Percentiles rank a stretch among this genome's conserved stretches.
phyloP scores from a whole-genome alignment of 2,113 vertebrate species.

The Mungos mungo region DNA sequence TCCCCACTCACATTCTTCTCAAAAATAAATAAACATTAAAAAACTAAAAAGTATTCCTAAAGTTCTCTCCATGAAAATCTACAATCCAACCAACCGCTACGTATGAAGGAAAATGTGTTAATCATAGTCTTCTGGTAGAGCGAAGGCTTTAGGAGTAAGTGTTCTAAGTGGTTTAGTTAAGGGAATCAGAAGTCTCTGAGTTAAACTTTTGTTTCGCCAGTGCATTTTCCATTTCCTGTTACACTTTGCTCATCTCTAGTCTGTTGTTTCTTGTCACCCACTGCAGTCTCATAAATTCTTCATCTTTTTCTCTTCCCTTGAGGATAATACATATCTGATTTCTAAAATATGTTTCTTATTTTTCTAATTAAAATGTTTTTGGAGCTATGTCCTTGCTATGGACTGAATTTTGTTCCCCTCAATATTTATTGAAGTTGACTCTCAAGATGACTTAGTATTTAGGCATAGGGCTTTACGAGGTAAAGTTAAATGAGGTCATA shows the following conservation, averaged over 20 bases:
- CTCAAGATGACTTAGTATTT: background rate
- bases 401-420: background rate
- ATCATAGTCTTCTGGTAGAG: background rate
- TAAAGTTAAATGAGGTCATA: background rate
- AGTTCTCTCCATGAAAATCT: conserved; percentile 23
- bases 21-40: no score
- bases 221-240: background rate
- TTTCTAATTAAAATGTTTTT: background rate
- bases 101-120: background rate
- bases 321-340: background rate
- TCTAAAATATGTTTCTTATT: background rate
- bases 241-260: background rate
- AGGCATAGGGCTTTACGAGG: background rate
- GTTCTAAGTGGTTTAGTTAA: background rate
- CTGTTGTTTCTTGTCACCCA: background rate
- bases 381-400: background rate
- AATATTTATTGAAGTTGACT: background rate
- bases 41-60: background rate
- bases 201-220: background rate
- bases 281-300: background rate
- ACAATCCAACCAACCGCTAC: background rate
- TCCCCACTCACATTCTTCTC: no score
- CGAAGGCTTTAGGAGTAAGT: background rate
- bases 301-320: background rate
- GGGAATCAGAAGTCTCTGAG: background rate